Evolutionary conservation across 2,888 invertebrate species (phyloP).

Genomic region (Flexamia atlantica): DNA sequence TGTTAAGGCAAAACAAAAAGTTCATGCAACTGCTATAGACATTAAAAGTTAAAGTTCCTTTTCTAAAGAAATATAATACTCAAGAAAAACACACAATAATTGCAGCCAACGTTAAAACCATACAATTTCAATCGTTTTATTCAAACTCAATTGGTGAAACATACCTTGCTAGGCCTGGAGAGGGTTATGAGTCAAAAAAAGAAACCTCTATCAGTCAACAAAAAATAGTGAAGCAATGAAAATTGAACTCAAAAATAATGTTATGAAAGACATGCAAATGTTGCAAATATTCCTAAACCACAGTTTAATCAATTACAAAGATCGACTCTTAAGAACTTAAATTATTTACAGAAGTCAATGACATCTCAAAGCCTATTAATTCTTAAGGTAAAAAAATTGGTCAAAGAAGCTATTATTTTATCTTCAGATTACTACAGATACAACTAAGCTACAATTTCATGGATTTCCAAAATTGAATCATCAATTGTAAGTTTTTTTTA

Average conservation of each 20-base stretch:
- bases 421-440: too few species aligned
- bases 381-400: too few species aligned
- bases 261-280: slow-evolving; percentile 18
- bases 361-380: too few species aligned
- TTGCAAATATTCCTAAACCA: background rate
- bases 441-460: too few species aligned
- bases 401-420: too few species aligned
- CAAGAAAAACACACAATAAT: slow-evolving; percentile 12
- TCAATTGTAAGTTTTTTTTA: too few species aligned
- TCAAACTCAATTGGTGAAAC: background rate
- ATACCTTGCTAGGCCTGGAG: slow-evolving; percentile 34
- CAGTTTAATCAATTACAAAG: background rate
- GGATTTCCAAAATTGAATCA: too few species aligned
- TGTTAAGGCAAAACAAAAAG: background rate
- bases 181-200: slow-evolving; percentile 34
- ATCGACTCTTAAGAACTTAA: too few species aligned
- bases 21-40: background rate
- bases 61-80: background rate
- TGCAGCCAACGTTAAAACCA: slow-evolving; percentile 20
- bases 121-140: slow-evolving; percentile 7
- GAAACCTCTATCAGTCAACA: slow-evolving; percentile 24
- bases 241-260: background rate
- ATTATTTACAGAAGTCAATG: too few species aligned
- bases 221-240: background rate
- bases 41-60: background rate